Evolutionary conservation across 2,888 invertebrate genomes (phyloP).

Genomic region (Tetragonula carbonaria): DNA sequence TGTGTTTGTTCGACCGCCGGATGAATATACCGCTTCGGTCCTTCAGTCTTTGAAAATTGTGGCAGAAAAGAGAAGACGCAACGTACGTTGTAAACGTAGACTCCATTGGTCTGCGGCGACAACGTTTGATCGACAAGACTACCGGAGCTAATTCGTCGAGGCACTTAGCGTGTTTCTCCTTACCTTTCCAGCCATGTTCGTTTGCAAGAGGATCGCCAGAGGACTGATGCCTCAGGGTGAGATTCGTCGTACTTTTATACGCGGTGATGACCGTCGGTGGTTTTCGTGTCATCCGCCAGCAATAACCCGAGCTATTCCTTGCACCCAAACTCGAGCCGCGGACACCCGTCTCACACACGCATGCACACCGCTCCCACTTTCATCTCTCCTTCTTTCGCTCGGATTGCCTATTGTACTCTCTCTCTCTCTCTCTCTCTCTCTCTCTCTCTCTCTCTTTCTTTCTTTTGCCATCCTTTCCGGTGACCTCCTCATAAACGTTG

Average conservation of each 20-base stretch:
- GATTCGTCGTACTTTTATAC: slow-evolving; percentile 78
- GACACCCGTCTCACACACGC: slow-evolving; percentile 64
- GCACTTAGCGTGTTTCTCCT: slow-evolving; percentile 18
- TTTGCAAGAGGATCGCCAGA: slow-evolving; percentile 74
- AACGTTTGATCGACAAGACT: neutral
- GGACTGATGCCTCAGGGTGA: slow-evolving; percentile 78
- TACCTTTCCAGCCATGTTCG: slow-evolving; percentile 79
- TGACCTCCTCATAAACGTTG: slow-evolving; percentile 77
- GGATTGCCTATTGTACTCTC: neutral
- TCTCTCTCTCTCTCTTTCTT: neutral
- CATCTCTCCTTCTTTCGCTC: slow-evolving; percentile 44
- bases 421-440: too few species aligned
- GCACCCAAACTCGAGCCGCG: slow-evolving; percentile 59
- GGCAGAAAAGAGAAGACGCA: too few species aligned
- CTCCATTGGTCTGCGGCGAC: too few species aligned
- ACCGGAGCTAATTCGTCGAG: neutral
- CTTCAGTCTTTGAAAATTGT: too few species aligned
- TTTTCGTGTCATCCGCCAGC: slow-evolving; percentile 69
- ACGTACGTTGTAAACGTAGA: too few species aligned
- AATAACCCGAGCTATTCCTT: slow-evolving; percentile 67
- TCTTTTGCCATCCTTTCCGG: slow-evolving; percentile 39
- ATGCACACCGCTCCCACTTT: slow-evolving; percentile 68
- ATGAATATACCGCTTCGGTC: too few species aligned
- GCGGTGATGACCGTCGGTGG: slow-evolving; percentile 56
- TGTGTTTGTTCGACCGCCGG: too few species aligned